phyloP scores from a whole-genome alignment of 2,797 vertebrate species.

The Rallus crepitans region DNA sequence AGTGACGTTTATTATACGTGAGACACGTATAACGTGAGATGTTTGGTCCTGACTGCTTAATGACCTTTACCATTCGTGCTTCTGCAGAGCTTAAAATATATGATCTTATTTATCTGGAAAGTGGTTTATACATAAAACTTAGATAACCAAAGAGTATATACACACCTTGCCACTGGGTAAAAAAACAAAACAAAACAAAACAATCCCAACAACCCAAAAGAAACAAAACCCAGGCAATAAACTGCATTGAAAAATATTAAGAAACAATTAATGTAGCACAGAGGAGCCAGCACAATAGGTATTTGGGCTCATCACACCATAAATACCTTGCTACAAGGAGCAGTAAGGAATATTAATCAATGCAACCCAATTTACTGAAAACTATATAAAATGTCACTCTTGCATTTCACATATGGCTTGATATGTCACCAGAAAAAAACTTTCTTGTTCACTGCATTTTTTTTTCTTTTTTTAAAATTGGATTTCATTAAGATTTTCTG shows the following conservation, averaged over 20 bases:
- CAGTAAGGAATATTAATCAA: neutral
- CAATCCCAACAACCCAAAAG: fast-evolving
- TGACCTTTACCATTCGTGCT: neutral
- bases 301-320: neutral
- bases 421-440: neutral
- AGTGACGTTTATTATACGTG: neutral
- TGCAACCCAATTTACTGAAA: neutral
- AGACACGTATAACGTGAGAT: neutral
- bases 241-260: neutral
- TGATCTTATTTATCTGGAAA: neutral
- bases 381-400: neutral
- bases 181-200: neutral
- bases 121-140: neutral
- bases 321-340: neutral
- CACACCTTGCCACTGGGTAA: neutral
- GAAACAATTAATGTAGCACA: neutral
- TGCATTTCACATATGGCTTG: neutral
- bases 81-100: neutral
- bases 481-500: neutral
- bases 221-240: neutral
- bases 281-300: neutral
- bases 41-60: neutral
- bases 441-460: neutral
- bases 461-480: neutral
- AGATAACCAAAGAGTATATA: neutral